Evolutionary conservation across 1,140 invertebrate species (phyloP), one percentile per base, ranked within the genome.

Genomic region (Lucilia sericata): DNA sequence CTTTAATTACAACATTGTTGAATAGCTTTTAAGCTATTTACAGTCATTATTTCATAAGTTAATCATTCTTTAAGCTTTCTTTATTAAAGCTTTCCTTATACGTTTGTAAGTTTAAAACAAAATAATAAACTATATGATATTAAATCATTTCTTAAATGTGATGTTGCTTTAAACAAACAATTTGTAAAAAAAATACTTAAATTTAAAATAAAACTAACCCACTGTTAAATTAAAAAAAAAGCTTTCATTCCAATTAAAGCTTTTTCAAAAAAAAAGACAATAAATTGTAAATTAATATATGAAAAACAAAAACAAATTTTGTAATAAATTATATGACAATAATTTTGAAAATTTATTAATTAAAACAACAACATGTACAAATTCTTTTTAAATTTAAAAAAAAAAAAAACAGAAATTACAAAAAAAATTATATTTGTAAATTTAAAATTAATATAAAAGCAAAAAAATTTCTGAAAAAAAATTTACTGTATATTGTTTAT

Each of bases 371-470:
- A 21, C 65, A 70, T 70, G 65, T 70, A 70, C 65, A 70, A 70
- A 70, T 70, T 70, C 65, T 60, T 60, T 60, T 60, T 70, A 70
- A 19, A 2, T 25, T 21, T 21, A 55, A 70, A 70, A 80, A 80
- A 82, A 65, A 42, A 82, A 76, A 7, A 36, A 30, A 47, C 60
- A 82, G 55, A 19, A 25, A 83, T 30, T 42, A 42, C 42, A 42
- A 42, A 86, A 83, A 87, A 86, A 42, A 19, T 74, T 83, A 83
- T 80, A 49, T 84, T 74, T 82, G 42, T 74, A 84, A 78, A 60
- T 78, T 65, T 60, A 84, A 78, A 84, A 51, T 34, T 74, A 25
- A 82, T 36, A 17, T 30, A 17, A 76, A 83, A 83, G 17, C 51
- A 60, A 75, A 36, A 49, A 74, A 36, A 14, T 19, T 51, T 30